phyloP scores from a whole-genome alignment of 1,140 invertebrate genomes.

The Bombus balteatus region DNA sequence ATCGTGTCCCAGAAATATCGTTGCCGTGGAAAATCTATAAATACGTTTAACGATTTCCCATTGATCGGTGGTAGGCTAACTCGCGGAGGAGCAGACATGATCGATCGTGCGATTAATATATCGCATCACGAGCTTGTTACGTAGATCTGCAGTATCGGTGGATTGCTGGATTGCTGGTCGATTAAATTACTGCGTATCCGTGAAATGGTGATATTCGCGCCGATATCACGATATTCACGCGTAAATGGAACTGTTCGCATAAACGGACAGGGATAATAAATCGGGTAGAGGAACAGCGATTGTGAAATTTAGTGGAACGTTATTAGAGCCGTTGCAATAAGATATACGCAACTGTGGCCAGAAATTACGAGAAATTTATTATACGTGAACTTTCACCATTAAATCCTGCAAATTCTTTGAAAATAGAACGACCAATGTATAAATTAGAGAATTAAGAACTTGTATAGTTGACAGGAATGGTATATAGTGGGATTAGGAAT shows the following conservation, averaged over 20 bases:
- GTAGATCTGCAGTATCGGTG: background rate
- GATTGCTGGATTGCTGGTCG: background rate
- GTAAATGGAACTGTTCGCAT: background rate
- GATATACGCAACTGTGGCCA: background rate
- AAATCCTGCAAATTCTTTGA: background rate
- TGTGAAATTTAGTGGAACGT: background rate
- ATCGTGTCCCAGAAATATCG: background rate
- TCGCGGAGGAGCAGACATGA: background rate
- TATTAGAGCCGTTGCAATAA: background rate
- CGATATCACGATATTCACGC: background rate
- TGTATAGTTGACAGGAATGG: too few species aligned
- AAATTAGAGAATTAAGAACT: too few species aligned
- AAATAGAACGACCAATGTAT: too few species aligned
- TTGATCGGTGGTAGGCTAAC: background rate
- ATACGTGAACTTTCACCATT: background rate
- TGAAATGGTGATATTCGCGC: background rate
- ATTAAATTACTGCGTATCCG: background rate
- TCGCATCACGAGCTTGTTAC: background rate
- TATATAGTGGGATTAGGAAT: too few species aligned
- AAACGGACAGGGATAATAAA: background rate
- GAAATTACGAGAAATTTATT: background rate
- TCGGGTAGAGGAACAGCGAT: background rate
- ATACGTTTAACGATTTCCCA: background rate
- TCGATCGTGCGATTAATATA: background rate
- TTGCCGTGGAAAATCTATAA: background rate